A percentile compares a stretch with the other conserved stretches of the same genome.
Conservation (phyloP, 1,140 invertebrate species). For the Zaprionus camerounensis region DNA sequence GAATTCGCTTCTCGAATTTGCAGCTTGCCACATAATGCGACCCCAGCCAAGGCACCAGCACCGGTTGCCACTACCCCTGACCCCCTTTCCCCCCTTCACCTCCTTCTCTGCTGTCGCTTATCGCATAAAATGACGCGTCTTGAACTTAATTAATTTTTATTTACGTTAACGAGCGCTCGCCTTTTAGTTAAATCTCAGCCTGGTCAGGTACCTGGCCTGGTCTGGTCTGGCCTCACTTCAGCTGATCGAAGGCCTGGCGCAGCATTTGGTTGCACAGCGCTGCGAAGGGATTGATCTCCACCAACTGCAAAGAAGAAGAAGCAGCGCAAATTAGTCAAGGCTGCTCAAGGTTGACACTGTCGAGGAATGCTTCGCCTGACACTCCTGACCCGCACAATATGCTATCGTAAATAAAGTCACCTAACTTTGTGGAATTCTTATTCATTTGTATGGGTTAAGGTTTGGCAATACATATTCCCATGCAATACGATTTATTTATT, state of each 20-base stretch:
- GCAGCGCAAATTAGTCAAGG: constrained; percentile 24
- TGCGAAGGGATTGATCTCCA: constrained; percentile 93
- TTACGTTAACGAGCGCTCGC: constrained; percentile 67
- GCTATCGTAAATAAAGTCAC: not conserved
- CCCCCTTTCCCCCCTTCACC: not conserved
- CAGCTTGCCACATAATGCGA: constrained; percentile 70
- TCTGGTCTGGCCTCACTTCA: constrained; percentile 48
- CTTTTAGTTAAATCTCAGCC: constrained; percentile 64
- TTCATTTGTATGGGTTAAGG: too few species aligned
- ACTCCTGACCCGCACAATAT: not conserved
- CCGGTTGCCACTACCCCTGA: constrained; percentile 19
- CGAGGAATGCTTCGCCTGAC: not conserved
- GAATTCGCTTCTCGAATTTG: constrained; percentile 50
- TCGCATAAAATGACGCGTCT: constrained; percentile 67
- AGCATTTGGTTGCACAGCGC: constrained; percentile 97
- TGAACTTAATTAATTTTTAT: constrained; percentile 78
- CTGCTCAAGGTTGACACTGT: not conserved
- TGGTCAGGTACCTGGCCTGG: constrained; percentile 2
- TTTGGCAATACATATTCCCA: not conserved
- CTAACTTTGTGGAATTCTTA: not conserved
- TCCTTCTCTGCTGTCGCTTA: constrained; percentile 33
- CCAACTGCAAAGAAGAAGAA: constrained; percentile 85
- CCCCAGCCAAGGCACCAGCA: constrained; percentile 15
- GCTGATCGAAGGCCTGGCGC: constrained; percentile 85
- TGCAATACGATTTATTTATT: not conserved